Evolutionary conservation across 2,888 invertebrate species (phyloP), one percentile per base, ranked within the genome.

Genomic region (Drosophila infuscata): DNA sequence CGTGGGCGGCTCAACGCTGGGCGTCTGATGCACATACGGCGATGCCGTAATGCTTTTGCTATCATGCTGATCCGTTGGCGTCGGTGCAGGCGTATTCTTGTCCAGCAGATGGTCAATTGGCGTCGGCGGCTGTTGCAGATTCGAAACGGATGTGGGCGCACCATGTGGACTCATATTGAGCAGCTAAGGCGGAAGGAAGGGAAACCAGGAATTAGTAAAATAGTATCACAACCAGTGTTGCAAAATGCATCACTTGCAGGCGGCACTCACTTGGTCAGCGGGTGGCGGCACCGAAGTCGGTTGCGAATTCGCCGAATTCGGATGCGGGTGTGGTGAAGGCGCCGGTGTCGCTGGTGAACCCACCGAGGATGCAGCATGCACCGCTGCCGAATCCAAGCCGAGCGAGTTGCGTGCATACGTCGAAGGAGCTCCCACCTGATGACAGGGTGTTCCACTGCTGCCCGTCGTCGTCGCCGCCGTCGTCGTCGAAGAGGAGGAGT

Each of bases 261-360:
- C 70, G 85, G 74, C 70, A 87, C 81, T 90, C 89, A 93, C 93
- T 89, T 93, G 93, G 88, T 93, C 93, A 74, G 94, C 94, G 54
- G 95, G 95, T 70, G 95, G 95, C 75, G 95, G 95, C 76, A 95
- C 95, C 17, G 95, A 95, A 12, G 96, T 95, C 76, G 95, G 96
- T 89, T 96, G 96, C 74, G 96, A 96, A 82, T 96, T 95, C 64
- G 96, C 95, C 63, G 93, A 93, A 79, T 92, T 92, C 29, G 93
- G 92, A 54, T 96, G 96, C 33, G 96, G 97, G 61, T 96, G 96
- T 4, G 96, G 95, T 48, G 95, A 94, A 68, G 95, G 94, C 54
- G 95, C 94, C 69, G 95, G 94, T 75, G 96, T 95, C 72, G 95
- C 94, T 66, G 96, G 95, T 67, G 95, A 94, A 3, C 94, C 96